phyloP scores from a whole-genome alignment of 2,113 vertebrate species.

The Elanoides forficatus region DNA sequence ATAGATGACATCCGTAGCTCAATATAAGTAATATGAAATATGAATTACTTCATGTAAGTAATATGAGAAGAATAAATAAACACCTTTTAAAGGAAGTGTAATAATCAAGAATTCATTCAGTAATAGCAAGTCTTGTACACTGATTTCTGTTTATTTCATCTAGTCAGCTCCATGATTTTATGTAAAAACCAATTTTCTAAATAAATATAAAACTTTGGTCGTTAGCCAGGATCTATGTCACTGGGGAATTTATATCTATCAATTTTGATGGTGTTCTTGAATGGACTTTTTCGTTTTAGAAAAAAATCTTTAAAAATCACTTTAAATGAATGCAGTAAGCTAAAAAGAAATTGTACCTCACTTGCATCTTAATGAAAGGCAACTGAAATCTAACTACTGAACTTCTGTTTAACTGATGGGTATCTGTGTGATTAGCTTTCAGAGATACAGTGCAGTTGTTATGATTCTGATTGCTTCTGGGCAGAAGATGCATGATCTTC shows the following conservation, averaged over 20 bases:
- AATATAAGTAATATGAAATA: background rate
- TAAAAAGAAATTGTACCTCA: background rate
- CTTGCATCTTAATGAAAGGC: background rate
- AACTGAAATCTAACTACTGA: background rate
- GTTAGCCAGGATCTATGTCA: background rate
- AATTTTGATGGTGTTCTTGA: background rate
- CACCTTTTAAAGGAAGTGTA: background rate
- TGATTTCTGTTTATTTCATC: background rate
- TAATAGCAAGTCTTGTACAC: background rate
- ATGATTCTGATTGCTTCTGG: background rate
- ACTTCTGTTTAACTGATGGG: background rate
- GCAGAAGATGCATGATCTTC: background rate
- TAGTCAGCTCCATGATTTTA: background rate
- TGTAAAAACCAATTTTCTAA: background rate
- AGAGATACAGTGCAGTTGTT: background rate
- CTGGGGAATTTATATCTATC: background rate
- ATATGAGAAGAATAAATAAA: background rate
- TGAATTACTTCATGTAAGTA: background rate
- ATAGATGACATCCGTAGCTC: background rate
- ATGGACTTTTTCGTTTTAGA: background rate
- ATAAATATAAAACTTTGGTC: background rate
- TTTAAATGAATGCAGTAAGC: background rate
- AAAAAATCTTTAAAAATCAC: background rate
- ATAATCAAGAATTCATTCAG: background rate
- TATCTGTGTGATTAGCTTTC: background rate